Evolutionary conservation across 2,888 invertebrate species (phyloP), one percentile per base, ranked within the genome.

Genomic region (Polymixis flavicincta): DNA sequence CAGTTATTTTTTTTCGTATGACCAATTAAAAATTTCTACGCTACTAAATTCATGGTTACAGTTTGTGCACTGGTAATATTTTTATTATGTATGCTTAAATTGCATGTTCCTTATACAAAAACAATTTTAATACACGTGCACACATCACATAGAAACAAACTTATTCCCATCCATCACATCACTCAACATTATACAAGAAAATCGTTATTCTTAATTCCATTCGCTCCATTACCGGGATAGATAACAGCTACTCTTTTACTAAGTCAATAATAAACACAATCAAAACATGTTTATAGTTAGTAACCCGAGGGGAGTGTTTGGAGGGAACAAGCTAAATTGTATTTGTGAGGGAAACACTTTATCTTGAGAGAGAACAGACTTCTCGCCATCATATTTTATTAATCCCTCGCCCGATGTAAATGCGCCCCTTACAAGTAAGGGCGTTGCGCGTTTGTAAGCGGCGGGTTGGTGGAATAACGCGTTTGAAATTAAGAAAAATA

Each of bases 341-440:
- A 67, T 83, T 74, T 54, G 65, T 76, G 59, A 81, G 59, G 28
- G 59, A 81, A 81, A 83, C 75, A 63, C 67, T 81, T 73, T 71
- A 72, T 86, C 74, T 84, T 73, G 71, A 69, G 80, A 70, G 75
- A 63, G 42, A 78, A 82, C 68, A 79, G 77, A 76, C 80, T 84
- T 67, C 81, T 72, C 63, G 60, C 81, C 76, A 82, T 86, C 80
- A 86, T 86, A 82, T 86, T 86, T 86, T 86, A 86, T 86, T 78
- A 86, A 86, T 85, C 85, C 81, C 82, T n/a, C 48, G 80, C 48
- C 80, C 77, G 78, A 86, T 84, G 80, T 82, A 80, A 82, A 85
- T 76, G 73, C 32, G 60, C 54, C 63, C 22, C 64, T 78, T 77
- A 80, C 70, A 68, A 57, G 60, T 71, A 22, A 65, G 59, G 65